Evolutionary conservation across 2,888 invertebrate genomes (phyloP).

Genomic region (Ceraclea dissimilis): DNA sequence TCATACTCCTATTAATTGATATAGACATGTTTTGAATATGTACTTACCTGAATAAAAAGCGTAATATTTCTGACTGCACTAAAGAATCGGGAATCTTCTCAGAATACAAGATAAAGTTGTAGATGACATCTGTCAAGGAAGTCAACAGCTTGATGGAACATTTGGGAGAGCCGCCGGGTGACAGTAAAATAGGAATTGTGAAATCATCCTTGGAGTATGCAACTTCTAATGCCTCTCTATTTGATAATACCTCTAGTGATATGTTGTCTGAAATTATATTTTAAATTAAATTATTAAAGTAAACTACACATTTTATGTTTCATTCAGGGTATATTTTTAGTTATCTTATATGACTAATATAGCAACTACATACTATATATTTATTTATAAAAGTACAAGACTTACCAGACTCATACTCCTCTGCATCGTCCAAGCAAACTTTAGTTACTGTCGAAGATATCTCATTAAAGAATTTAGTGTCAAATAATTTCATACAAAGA

Average conservation of each 20-base stretch:
- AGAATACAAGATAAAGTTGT: conserved; percentile 39
- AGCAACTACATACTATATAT: no score
- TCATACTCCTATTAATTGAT: no score
- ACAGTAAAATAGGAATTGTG: conserved; percentile 14
- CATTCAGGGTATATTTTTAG: no score
- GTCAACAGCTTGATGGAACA: conserved; percentile 34
- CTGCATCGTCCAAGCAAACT: conserved; percentile 28
- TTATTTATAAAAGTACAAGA: no score
- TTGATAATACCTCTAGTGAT: conserved; percentile 15
- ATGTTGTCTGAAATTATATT: conserved; percentile 22
- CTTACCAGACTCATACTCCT: conserved; percentile 30
- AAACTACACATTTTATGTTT: conserved; percentile 1
- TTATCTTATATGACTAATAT: no score
- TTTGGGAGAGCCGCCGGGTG: conserved; percentile 12
- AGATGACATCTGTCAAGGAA: conserved; percentile 36
- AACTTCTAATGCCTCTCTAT: conserved; percentile 19
- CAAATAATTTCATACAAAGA: conserved; percentile 4
- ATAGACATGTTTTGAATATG: no score
- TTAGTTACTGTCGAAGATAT: conserved; percentile 16
- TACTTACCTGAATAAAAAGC: conserved; percentile 41
- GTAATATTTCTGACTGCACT: conserved; percentile 41
- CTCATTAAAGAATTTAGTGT: conserved; percentile 17
- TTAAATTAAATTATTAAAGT: conserved; percentile 3
- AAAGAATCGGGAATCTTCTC: conserved; percentile 36
- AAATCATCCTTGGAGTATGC: conserved; percentile 19